A percentile compares a stretch with the other conserved stretches of the same genome.
Evolutionary conservation across 2,113 vertebrate genomes (phyloP).

Genomic region (Chamaetylas fuelleborni): DNA sequence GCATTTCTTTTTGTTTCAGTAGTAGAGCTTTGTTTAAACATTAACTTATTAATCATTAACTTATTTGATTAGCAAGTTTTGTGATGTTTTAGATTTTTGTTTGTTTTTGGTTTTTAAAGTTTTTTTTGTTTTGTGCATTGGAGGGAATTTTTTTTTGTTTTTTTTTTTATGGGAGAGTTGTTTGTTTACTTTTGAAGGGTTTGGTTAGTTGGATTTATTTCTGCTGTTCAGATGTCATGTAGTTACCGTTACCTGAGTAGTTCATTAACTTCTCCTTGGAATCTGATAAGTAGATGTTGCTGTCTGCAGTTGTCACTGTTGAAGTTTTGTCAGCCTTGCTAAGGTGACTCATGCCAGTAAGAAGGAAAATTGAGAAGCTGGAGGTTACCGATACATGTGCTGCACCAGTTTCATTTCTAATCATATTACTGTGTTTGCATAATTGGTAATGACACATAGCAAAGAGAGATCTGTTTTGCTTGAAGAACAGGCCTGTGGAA

Average conservation of each 20-base stretch:
- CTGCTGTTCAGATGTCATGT: background rate
- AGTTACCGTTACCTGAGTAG: background rate
- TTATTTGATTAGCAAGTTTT: background rate
- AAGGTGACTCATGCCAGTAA: background rate
- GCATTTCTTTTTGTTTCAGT: background rate
- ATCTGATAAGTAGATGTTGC: background rate
- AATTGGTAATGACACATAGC: background rate
- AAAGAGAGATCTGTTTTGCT: background rate
- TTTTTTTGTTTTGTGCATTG: background rate
- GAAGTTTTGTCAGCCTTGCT: background rate
- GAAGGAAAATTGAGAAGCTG: background rate
- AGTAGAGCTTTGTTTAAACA: background rate
- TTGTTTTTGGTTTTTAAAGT: background rate
- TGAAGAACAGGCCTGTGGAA: background rate
- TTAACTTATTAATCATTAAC: background rate
- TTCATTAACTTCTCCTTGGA: background rate
- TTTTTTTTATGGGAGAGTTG: background rate
- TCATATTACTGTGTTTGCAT: background rate
- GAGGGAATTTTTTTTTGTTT: background rate
- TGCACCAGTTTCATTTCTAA: background rate
- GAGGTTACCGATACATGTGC: background rate
- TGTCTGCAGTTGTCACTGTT: background rate
- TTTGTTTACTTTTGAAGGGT: background rate
- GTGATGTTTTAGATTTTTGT: background rate
- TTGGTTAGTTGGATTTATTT: background rate